Evolutionary conservation across 1,140 invertebrate species (phyloP), one percentile per base, ranked within the genome.

Genomic region (Drosophila equinoxialis): DNA sequence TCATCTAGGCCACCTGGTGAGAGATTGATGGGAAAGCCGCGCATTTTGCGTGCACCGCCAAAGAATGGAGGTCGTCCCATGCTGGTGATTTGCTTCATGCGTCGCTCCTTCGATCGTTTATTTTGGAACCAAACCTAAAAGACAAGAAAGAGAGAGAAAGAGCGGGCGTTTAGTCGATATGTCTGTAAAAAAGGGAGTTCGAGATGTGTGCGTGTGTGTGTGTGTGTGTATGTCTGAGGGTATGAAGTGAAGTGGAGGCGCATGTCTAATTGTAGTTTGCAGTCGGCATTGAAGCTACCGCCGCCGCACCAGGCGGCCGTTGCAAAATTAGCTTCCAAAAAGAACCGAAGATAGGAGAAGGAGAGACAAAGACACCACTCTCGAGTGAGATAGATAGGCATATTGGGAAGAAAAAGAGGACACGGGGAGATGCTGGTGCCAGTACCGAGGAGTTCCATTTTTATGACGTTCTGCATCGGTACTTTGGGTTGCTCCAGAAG

Each of bases 51-150:
- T 26, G 97, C 97, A 23, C 96, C 96, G 30, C 96, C 96, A 94
- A 97, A 97, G 93, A 97, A 98, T 13, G 96, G 97, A 48, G 96
- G 96, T 41, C 96, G 94, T 83, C 98, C 98, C 96, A 98, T 97
- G 67, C 96, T 97, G 62, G 97, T 97, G 78, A 98, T 94, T 91
- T 98, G 97, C 91, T 98, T 97, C 90, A 98, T 95, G 77, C 98
- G 95, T 71, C 98, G 94, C 93, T 99, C 83, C 94, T 99, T 99
- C 81, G 98, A 99, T 71, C 98, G 94, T 90, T 99, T 99, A 93
- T 99, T 99, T 94, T 99, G 98, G 93, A 99, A 99, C 98, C 98
- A 99, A 66, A 99, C 98, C 98, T 99, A 94, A 41, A 90, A 74
- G 26, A 48, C 68, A 6, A 65, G 6, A 35, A 20, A 7, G 8